Base-by-base conservation (phyloP, 30 jellyfish, hydroid and myxozoan genomes). In the Aurelia aurita complex sp. Pacific region DNA sequence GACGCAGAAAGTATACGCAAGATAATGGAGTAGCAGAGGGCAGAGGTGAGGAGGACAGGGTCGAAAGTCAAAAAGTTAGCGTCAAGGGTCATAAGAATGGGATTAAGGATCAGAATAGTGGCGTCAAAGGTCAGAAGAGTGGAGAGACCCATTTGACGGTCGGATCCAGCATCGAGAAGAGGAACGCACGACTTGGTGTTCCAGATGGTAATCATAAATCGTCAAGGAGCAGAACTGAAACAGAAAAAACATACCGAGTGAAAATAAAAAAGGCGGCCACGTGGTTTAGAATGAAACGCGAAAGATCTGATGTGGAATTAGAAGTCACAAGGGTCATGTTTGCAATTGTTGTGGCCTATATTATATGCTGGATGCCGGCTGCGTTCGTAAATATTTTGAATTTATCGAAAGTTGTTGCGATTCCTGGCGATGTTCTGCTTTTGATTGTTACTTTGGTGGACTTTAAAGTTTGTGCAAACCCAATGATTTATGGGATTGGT, bases 281-380 rank as follows among this genome's bases (percentile, higher is more conserved):
- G 59, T 52, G 67, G 73, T 69, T 73, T 13, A 70, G 90, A 10
- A 68, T 73, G 68, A 74, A 54, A 42, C 52, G 89, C 15, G 81
- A 75, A 64, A 52, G 59, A 42, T 78, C 97, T 50, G 87, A 83
- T 16, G 90, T 77, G 32, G 98, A 92, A 75, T 53, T 69, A 14
- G 92, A 92, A 64, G 89, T 92, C 71, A 92, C 98, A 12, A 69
- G 50, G 74, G 87, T 92, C 17, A 92, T 92, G 98, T 85, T 92
- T 68, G 94, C 91, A 2, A 87, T 87, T 40, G 88, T 92, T 52
- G 80, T 92, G 62, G 96, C 90, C 63, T 92, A 87, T 60, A 40
- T 69, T 72, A 85, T 83, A 9, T 92, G 97, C 67, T 92, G 98
- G 98, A 51, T 86, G 33, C 98, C 98, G 1, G 98, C 98, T 32